Conservation (phyloP, 1,140 invertebrate genomes). For the Saccostrea echinata region DNA sequence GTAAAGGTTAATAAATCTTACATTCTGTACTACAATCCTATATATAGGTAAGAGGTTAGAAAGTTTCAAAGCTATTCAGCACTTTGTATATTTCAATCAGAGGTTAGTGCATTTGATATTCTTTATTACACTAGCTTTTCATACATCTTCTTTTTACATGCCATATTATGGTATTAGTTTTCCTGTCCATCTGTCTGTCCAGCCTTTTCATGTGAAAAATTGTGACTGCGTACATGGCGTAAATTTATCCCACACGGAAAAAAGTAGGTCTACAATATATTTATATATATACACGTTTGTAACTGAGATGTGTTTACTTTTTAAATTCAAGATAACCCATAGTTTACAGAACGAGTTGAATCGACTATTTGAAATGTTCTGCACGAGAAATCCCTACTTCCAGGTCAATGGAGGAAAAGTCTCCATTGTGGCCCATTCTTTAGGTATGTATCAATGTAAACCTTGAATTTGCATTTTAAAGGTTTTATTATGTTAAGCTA, state of each 20-base stretch:
- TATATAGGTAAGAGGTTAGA: too few relatives aligned
- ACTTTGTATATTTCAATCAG: constrained; percentile 86
- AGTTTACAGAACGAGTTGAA: constrained; percentile 87
- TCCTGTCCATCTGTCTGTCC: neutral
- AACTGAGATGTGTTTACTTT: neutral
- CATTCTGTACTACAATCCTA: too few relatives aligned
- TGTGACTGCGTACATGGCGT: too few relatives aligned
- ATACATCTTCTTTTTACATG: neutral
- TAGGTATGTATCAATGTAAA: constrained; percentile 79
- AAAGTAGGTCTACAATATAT: too few relatives aligned
- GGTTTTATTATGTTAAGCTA: too few relatives aligned
- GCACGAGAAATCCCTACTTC: constrained; percentile 86
- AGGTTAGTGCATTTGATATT: constrained; percentile 79
- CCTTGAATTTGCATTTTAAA: too few relatives aligned
- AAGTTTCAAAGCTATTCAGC: constrained; percentile 87
- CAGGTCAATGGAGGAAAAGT: constrained; percentile 86
- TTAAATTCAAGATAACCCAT: constrained; percentile 83
- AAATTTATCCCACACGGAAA: too few relatives aligned
- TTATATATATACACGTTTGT: too few relatives aligned
- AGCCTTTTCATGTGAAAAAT: too few relatives aligned
- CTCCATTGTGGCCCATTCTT: constrained; percentile 88
- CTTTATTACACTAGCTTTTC: neutral
- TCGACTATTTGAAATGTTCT: constrained; percentile 87
- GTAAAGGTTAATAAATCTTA: too few relatives aligned
- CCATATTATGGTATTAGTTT: neutral